These are phyloP conservation scores for Heliothis peltigera DNA, from an alignment of 2,888 invertebrate genomes.

Conservation along the genomic window DNA sequence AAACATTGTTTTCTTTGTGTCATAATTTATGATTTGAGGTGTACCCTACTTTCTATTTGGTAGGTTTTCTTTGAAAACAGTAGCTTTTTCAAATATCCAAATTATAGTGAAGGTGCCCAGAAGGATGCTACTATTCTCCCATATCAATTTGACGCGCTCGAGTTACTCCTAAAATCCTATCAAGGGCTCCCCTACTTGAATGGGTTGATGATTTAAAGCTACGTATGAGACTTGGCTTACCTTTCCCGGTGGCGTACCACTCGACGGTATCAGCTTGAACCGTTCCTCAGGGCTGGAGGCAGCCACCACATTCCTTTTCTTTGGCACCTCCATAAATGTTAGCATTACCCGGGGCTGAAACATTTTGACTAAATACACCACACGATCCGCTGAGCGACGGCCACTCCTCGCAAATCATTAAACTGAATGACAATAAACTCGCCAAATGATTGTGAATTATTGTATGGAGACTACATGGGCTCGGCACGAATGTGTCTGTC, in stretches of 20 bases:
- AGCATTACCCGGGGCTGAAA: constrained; percentile 63
- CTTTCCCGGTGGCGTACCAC: constrained; percentile 12
- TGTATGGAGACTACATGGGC: constrained; percentile 39
- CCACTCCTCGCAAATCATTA: constrained; percentile 59
- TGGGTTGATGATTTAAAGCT: neutral
- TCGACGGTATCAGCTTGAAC: constrained; percentile 41
- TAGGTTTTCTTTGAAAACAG: constrained; percentile 10
- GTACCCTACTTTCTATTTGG: neutral
- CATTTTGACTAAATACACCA: constrained; percentile 54
- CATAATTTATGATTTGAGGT: constrained; percentile 26
- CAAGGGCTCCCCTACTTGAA: no score
- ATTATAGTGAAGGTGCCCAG: no score
- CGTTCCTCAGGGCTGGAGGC: constrained; percentile 43
- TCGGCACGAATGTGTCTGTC: constrained; percentile 26
- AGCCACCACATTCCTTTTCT: constrained; percentile 31
- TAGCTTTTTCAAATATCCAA: constrained; percentile 19
- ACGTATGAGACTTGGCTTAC: constrained; percentile 15
- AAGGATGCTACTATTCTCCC: no score
- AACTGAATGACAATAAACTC: constrained; percentile 59
- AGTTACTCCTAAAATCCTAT: no score
- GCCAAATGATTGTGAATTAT: constrained; percentile 55
- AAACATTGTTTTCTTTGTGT: constrained; percentile 21
- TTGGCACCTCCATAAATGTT: constrained; percentile 59
- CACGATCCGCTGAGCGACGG: constrained; percentile 46
- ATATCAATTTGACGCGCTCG: no score